phyloP scores from a whole-genome alignment of 1,140 invertebrate genomes.

The Grapholita molesta region DNA sequence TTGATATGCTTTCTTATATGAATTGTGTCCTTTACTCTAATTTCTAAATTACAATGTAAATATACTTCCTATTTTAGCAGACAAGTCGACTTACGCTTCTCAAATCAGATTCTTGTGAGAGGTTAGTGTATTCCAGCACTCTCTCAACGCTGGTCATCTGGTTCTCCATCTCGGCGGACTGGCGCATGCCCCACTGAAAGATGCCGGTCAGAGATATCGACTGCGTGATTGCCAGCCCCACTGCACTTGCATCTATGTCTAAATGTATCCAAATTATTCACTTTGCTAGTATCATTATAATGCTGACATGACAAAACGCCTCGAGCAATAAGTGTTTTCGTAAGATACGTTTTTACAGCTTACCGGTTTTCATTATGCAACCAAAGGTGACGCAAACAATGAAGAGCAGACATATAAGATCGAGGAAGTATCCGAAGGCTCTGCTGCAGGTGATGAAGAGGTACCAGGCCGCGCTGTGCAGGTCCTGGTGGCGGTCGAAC shows the following conservation, averaged over 20 bases:
- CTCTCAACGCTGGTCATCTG: conserved; percentile 89
- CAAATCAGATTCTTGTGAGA: conserved; percentile 60
- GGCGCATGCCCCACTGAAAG: conserved; percentile 90
- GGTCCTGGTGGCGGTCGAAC: conserved; percentile 83
- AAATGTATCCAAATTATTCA: conserved; percentile 1
- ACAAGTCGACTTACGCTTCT: conserved; percentile 33
- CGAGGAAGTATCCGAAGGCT: conserved; percentile 89
- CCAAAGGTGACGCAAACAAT: conserved; percentile 84
- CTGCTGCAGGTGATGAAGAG: conserved; percentile 86
- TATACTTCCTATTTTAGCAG: too few species aligned
- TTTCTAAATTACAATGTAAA: too few species aligned
- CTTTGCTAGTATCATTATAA: background rate
- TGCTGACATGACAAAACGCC: background rate
- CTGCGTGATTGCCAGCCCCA: conserved; percentile 92
- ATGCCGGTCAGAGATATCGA: conserved; percentile 87
- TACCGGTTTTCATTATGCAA: conserved; percentile 76
- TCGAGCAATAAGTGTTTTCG: too few species aligned
- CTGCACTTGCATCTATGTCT: conserved; percentile 79
- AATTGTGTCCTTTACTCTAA: too few species aligned
- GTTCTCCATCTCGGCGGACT: conserved; percentile 89
- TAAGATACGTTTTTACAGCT: too few species aligned
- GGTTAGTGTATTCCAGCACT: conserved; percentile 85
- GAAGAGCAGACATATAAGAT: conserved; percentile 83
- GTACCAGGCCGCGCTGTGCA: conserved; percentile 86
- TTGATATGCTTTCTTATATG: too few species aligned